These are phyloP conservation scores for Schlechtendalia chinensis DNA, from an alignment of 1,140 invertebrate species.

Conservation along the genomic window DNA sequence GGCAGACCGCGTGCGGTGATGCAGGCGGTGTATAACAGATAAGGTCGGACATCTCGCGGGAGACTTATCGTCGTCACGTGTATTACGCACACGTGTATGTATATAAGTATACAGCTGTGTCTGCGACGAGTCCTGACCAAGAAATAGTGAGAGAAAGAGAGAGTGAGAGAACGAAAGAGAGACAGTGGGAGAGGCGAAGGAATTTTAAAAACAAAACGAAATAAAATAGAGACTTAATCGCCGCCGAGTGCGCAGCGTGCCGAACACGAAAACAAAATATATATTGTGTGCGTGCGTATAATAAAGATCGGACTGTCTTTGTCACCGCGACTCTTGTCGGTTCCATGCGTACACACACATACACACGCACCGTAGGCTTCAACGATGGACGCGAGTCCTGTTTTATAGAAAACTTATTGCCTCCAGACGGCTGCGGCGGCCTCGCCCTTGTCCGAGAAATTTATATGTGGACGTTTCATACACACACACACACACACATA, in stretches of 20 bases:
- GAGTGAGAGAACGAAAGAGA: no score
- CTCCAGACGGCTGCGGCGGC: conserved; percentile 45
- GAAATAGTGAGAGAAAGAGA: no score
- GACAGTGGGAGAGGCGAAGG: no score
- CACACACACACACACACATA: no score
- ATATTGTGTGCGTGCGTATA: neutral
- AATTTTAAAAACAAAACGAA: neutral
- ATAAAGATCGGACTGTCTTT: conserved; percentile 16
- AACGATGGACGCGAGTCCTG: conserved; percentile 20
- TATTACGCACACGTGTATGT: neutral
- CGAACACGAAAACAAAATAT: neutral
- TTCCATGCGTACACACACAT: neutral
- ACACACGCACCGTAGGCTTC: neutral
- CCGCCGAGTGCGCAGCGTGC: neutral
- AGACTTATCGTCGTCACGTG: neutral
- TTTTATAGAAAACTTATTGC: conserved; percentile 48
- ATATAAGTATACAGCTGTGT: neutral
- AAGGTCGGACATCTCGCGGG: neutral
- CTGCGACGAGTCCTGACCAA: no score
- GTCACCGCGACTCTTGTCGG: conserved; percentile 26
- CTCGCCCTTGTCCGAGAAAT: conserved; percentile 48
- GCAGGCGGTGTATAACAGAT: neutral
- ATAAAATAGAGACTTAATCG: neutral
- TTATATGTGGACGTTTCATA: conserved; percentile 18
- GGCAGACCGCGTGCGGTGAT: no score